These are phyloP conservation scores for Drosophila mercatorum DNA, from an alignment of 2,888 invertebrate species.

Conservation along the genomic window DNA sequence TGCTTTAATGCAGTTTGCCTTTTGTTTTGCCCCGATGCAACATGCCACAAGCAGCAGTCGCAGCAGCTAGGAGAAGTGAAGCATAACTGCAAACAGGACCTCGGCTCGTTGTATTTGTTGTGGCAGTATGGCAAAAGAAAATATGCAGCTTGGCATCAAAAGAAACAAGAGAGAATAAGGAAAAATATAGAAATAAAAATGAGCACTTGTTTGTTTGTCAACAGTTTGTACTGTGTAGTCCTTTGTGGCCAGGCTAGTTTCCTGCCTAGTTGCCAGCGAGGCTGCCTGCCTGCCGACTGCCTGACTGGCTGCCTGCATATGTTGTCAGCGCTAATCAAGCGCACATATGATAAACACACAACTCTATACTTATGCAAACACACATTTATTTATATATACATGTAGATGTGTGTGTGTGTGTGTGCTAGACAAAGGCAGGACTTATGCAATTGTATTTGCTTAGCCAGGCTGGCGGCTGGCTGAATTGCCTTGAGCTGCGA, in stretches of 20 bases:
- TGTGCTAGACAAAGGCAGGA: conserved; percentile 46
- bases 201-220: conserved; percentile 76
- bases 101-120: conserved; percentile 49
- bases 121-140: conserved; percentile 54
- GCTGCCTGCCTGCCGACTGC: conserved; percentile 25
- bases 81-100: conserved; percentile 37
- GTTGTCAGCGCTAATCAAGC: conserved; percentile 82
- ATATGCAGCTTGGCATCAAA: conserved; percentile 54
- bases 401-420: not conserved
- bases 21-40: conserved; percentile 61
- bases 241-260: conserved; percentile 66
- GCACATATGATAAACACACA: conserved; percentile 80
- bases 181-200: conserved; percentile 55
- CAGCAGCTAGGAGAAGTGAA: conserved; percentile 4
- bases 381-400: not conserved
- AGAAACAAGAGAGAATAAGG: conserved; percentile 9
- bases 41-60: conserved; percentile 51
- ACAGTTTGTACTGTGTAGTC: conserved; percentile 69
- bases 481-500: conserved; percentile 27
- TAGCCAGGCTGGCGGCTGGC: conserved; percentile 43
- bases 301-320: conserved; percentile 69
- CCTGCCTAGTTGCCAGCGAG: conserved; percentile 37
- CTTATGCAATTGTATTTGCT: conserved; percentile 78
- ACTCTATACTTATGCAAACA: conserved; percentile 20
- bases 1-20: conserved; percentile 47